Percentiles rank a stretch among this genome's conserved stretches.
Evolutionary conservation across 2,888 invertebrate species (phyloP).

Genomic region (Ormyrus pomaceus): DNA sequence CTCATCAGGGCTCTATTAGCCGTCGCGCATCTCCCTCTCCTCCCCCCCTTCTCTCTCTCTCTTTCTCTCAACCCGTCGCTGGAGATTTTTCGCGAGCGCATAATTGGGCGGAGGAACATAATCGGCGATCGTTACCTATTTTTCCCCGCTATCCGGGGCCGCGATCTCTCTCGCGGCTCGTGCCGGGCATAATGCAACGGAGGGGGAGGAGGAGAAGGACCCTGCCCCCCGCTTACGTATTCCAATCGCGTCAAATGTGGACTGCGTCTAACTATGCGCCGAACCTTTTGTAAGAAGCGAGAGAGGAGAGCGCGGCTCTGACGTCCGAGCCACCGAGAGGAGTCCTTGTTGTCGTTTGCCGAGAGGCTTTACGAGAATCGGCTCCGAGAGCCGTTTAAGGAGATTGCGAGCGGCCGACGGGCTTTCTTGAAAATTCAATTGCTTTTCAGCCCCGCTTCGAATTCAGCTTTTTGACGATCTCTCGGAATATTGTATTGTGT

Average conservation of each 20-base stretch:
- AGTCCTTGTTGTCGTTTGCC: not conserved
- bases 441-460: no score
- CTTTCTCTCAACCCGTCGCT: no score
- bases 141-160: conserved; percentile 63
- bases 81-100: conserved; percentile 32
- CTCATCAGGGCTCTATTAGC: conserved; percentile 24
- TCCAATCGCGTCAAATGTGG: conserved; percentile 72
- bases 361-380: not conserved
- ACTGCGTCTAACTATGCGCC: conserved; percentile 48
- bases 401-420: not conserved
- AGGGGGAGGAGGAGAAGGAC: not conserved
- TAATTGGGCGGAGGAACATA: conserved; percentile 60
- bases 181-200: conserved; percentile 48
- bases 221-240: conserved; percentile 65
- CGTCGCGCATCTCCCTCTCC: not conserved
- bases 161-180: conserved; percentile 61
- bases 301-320: not conserved
- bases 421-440: no score
- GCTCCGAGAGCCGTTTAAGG: conserved; percentile 9
- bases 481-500: no score
- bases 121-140: conserved; percentile 69
- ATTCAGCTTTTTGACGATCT: no score
- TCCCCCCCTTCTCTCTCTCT: not conserved
- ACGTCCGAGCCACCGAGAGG: not conserved
- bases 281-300: not conserved